Evolutionary conservation across 2,888 invertebrate species (phyloP).

Genomic region (Caenorhabditis imperialis): DNA sequence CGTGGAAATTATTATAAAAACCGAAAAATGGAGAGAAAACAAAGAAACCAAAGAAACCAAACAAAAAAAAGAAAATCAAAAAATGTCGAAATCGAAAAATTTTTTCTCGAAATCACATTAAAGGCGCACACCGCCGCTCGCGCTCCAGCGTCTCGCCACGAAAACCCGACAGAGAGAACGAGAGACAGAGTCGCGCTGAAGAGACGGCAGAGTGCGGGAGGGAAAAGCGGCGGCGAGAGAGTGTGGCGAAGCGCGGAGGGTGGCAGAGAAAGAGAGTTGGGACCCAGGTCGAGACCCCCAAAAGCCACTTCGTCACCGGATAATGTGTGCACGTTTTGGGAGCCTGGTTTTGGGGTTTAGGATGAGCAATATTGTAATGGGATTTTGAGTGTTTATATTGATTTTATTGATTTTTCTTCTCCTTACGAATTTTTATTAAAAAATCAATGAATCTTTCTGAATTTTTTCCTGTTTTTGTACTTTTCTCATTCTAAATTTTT

Average conservation of each 20-base stretch:
- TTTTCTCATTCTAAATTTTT: slow-evolving; percentile 1
- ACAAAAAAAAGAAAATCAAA: neutral
- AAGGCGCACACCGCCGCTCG: slow-evolving; percentile 14
- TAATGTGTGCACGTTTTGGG: neutral
- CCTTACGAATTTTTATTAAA: neutral
- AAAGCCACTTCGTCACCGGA: neutral
- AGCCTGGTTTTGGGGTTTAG: too few species aligned
- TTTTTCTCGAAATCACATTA: slow-evolving; percentile 1
- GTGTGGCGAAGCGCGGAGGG: slow-evolving; percentile 8
- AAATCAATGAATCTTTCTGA: neutral
- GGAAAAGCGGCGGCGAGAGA: slow-evolving; percentile 1
- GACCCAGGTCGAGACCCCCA: neutral
- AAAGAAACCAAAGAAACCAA: too few species aligned
- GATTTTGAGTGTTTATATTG: too few species aligned
- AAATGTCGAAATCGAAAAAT: slow-evolving; percentile 8
- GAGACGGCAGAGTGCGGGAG: slow-evolving; percentile 15
- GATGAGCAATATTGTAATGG: too few species aligned
- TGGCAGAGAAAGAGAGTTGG: slow-evolving; percentile 13
- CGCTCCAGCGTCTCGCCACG: slow-evolving; percentile 37
- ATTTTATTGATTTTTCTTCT: too few species aligned
- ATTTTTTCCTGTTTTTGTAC: slow-evolving; percentile 1
- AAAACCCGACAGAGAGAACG: neutral
- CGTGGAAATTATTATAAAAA: neutral
- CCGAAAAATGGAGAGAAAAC: neutral
- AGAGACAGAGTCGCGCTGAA: neutral